phyloP scores from a whole-genome alignment of 2,888 invertebrate species.

The Mesoligia furuncula region DNA sequence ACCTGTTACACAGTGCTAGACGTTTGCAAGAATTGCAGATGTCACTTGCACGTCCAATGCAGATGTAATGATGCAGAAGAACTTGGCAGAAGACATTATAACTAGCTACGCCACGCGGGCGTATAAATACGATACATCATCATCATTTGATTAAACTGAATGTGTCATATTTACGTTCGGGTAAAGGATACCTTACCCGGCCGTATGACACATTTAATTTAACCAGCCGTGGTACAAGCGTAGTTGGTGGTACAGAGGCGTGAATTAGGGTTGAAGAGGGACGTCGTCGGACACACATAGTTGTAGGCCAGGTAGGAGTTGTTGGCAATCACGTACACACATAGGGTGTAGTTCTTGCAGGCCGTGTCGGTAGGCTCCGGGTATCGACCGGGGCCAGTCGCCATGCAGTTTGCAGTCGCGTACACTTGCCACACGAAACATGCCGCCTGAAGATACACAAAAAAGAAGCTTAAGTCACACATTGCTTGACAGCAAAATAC shows the following conservation, averaged over 20 bases:
- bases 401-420: slow-evolving; percentile 23
- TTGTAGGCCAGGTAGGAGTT: slow-evolving; percentile 17
- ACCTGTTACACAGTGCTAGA: too few relatives aligned
- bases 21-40: too few relatives aligned
- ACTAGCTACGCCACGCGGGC: neutral
- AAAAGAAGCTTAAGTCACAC: neutral
- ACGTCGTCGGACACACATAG: slow-evolving; percentile 19
- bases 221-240: slow-evolving; percentile 19
- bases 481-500: neutral
- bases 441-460: neutral
- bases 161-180: too few relatives aligned
- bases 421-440: slow-evolving; percentile 33
- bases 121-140: neutral
- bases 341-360: slow-evolving; percentile 34
- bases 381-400: slow-evolving; percentile 23
- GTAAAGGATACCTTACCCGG: too few relatives aligned
- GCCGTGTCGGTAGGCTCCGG: slow-evolving; percentile 10
- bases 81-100: neutral
- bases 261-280: slow-evolving; percentile 22
- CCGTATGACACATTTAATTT: neutral
- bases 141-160: too few relatives aligned
- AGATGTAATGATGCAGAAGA: too few relatives aligned
- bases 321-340: slow-evolving; percentile 17
- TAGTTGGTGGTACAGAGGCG: slow-evolving; percentile 22
- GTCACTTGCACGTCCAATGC: too few relatives aligned